These are phyloP conservation scores for Tachypleus tridentatus DNA, from an alignment of 1,140 invertebrate genomes.

Conservation along the genomic window DNA sequence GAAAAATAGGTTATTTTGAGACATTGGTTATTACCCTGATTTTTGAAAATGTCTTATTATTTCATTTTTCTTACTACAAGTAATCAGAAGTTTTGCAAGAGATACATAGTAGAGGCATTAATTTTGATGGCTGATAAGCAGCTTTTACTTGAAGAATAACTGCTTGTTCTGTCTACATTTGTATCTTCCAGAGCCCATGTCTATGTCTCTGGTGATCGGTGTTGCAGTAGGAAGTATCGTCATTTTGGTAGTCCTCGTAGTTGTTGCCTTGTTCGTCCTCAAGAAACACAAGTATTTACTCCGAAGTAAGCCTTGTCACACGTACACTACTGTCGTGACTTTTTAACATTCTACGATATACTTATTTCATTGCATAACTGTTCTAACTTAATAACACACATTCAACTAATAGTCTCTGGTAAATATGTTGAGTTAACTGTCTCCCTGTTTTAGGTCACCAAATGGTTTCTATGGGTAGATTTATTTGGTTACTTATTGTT, in stretches of 20 bases:
- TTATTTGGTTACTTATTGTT: too few species aligned
- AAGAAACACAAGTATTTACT: slow-evolving; percentile 52
- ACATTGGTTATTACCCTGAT: not conserved
- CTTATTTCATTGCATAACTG: not conserved
- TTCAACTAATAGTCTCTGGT: too few species aligned
- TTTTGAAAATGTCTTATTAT: not conserved
- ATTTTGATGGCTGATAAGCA: too few species aligned
- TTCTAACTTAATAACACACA: too few species aligned
- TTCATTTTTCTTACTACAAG: not conserved
- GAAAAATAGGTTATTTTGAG: not conserved
- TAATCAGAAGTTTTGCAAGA: slow-evolving; percentile 1
- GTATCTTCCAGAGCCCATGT: slow-evolving; percentile 45
- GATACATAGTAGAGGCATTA: too few species aligned
- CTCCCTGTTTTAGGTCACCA: too few species aligned
- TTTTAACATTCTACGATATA: too few species aligned
- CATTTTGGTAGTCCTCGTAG: slow-evolving; percentile 42
- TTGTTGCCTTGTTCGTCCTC: slow-evolving; percentile 46
- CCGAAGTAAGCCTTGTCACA: slow-evolving; percentile 40
- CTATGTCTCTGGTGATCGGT: slow-evolving; percentile 48
- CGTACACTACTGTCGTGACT: too few species aligned
- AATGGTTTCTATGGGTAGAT: too few species aligned
- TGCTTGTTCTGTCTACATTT: not conserved
- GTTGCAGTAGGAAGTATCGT: slow-evolving; percentile 43
- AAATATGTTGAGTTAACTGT: too few species aligned
- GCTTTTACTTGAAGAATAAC: not conserved